Conservation (phyloP, 2,113 vertebrate species). For the Notarius lentiginosus region DNA sequence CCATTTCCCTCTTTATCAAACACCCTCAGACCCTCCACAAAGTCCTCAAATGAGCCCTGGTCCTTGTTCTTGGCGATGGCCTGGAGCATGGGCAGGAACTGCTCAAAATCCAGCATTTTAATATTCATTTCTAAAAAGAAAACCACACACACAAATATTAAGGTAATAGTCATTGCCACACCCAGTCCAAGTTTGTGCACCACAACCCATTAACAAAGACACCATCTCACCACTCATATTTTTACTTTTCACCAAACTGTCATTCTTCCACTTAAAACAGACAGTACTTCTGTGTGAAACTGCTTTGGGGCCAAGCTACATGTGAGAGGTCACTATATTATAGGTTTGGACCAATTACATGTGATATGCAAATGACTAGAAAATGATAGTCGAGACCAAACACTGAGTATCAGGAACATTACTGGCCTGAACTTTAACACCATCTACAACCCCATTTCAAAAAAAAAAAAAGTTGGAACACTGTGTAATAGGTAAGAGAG, state of each 20-base stretch:
- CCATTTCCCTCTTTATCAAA: slow-evolving; percentile 97
- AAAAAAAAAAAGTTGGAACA: no score
- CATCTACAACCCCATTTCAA: no score
- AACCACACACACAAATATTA: not conserved
- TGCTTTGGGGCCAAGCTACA: not conserved
- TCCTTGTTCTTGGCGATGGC: slow-evolving; percentile 96
- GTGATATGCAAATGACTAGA: not conserved
- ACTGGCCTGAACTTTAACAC: not conserved
- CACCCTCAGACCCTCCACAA: slow-evolving; percentile 89
- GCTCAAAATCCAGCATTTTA: slow-evolving; percentile 91
- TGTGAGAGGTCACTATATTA: not conserved
- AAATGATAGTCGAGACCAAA: not conserved
- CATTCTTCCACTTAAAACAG: not conserved
- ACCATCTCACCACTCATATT: not conserved
- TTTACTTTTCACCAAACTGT: not conserved
- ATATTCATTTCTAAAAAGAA: slow-evolving; percentile 82
- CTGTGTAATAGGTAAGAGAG: no score
- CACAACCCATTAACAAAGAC: not conserved
- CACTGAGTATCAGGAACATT: not conserved
- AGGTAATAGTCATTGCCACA: not conserved
- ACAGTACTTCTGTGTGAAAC: not conserved
- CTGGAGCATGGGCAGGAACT: slow-evolving; percentile 96
- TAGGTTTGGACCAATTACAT: not conserved
- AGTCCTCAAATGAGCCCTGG: slow-evolving; percentile 91
- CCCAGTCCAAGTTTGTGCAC: not conserved